Evolutionary conservation across 2,797 vertebrate genomes (phyloP), one percentile per base, ranked within the genome.

Genomic region (Crocodylus rhombifer): DNA sequence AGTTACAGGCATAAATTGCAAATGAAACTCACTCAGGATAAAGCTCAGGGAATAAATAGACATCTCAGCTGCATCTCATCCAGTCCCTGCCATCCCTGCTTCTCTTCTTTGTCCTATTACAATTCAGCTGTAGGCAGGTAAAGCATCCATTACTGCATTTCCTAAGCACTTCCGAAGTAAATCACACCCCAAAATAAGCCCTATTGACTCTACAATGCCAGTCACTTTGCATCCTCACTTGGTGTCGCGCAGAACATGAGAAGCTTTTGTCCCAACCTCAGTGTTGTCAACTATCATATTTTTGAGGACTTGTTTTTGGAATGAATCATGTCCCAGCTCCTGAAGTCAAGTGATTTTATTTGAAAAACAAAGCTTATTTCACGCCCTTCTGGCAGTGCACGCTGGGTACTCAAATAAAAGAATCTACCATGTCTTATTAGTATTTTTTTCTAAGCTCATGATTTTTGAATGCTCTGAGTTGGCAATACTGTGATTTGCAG

Each of bases 1-100:
- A 58, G 83, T 91, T 92, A 88, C 63, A 83, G 89, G 86, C 71
- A 85, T 82, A 91, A 94, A 91, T 78, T 84, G 82, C 86, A 93
- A 90, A 95, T 82, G 84, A 84, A 67, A 84, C 33, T 73, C 62
- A 60, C 61, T 88, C 60, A 71, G 80, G 80, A 78, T 33, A 65
- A 89, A 75, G 25, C 76, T 71, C 69, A 65, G 71, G 16, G 36
- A 82, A 36, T 4, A 7, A 26, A 65, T 92, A 21, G 55, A 82
- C 16, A 25, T 12, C 77, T 82, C 77, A 77, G 3, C 10, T 51
- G 33, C 17, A n/a, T 21, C 28, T 62, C 7, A 2, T 62, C 88
- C 36, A 64, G 2, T 60, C 76, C 16, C 10, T 5, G 14, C 3
- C n/a, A 33, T 80, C 86, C 23, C 77, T 57, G 56, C 74, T 61